Evolutionary conservation across 2,797 vertebrate species (phyloP).

Genomic region (Lindbergichthys nudifrons): DNA sequence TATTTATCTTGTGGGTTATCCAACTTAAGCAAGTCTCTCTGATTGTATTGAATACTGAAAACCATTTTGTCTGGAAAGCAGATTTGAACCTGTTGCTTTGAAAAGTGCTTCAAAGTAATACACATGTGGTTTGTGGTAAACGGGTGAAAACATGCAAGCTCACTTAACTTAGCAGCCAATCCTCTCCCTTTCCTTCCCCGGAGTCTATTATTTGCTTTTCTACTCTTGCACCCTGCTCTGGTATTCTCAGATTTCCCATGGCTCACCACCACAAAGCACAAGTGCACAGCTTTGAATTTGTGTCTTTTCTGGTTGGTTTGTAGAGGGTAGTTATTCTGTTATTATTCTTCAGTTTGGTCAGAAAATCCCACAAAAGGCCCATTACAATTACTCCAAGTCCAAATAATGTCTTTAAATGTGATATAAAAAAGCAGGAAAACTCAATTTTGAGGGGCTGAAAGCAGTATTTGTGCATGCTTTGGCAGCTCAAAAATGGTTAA

Average conservation of each 20-base stretch:
- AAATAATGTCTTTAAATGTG: too few species aligned
- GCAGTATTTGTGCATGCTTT: too few species aligned
- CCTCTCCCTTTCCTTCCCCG: conserved; percentile 25
- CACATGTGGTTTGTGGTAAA: conserved; percentile 26
- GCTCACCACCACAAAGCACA: conserved; percentile 56
- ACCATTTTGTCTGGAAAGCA: neutral
- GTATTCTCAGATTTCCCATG: conserved; percentile 57
- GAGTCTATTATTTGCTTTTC: conserved; percentile 66
- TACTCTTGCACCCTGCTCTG: conserved; percentile 44
- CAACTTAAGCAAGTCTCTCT: neutral
- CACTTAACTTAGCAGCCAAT: conserved; percentile 20
- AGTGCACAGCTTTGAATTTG: conserved; percentile 27
- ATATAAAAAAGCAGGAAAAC: too few species aligned
- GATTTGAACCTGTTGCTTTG: neutral
- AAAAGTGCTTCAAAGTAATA: conserved; percentile 12
- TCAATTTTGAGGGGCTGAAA: too few species aligned
- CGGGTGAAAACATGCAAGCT: conserved; percentile 47
- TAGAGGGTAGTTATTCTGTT: too few species aligned
- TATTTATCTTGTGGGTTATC: neutral
- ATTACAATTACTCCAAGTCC: too few species aligned
- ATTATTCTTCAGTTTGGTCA: too few species aligned
- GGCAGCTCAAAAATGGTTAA: too few species aligned
- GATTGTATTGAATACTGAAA: neutral
- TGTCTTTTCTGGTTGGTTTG: too few species aligned
- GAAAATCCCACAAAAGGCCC: too few species aligned